Percentiles rank a stretch among this genome's conserved stretches.
Evolutionary conservation across 2,797 vertebrate species (phyloP).

Genomic region (Nannoperca obscura): DNA sequence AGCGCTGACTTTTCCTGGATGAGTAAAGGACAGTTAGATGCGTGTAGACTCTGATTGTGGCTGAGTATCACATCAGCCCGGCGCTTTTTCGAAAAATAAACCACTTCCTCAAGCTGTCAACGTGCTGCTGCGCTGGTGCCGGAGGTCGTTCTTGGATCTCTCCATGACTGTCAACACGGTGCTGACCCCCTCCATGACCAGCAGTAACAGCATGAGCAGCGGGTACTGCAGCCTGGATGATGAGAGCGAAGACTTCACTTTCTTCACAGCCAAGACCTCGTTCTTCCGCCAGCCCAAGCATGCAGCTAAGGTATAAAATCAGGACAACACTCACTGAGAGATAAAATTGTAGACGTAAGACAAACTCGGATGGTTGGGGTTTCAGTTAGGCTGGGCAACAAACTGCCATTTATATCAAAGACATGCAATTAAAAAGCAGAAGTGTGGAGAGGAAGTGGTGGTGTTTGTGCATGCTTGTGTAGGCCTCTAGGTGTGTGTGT

Average conservation of each 20-base stretch:
- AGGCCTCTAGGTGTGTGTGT: conserved; percentile 58
- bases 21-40: conserved; percentile 35
- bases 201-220: conserved; percentile 98
- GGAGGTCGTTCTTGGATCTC: conserved; percentile 40
- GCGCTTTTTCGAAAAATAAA: conserved; percentile 20
- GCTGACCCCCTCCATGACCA: conserved; percentile 86
- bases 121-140: conserved; percentile 16
- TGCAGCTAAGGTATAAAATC: conserved; percentile 79
- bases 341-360: not conserved
- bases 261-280: conserved; percentile 97
- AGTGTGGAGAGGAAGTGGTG: conserved; percentile 74
- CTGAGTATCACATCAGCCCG: conserved; percentile 29
- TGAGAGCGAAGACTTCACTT: conserved; percentile 91
- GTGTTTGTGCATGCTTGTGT: conserved; percentile 26
- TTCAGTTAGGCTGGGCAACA: conserved; percentile 17
- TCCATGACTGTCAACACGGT: conserved; percentile 79
- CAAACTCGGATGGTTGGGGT: not conserved
- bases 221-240: conserved; percentile 98
- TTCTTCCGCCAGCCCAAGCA: conserved; percentile 88
- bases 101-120: conserved; percentile 56
- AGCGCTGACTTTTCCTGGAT: conserved; percentile 47
- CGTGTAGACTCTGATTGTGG: conserved; percentile 44
- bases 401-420: conserved; percentile 30
- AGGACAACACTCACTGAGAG: not conserved
- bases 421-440: conserved; percentile 67